Percentiles rank a stretch among this genome's conserved stretches.
Conservation (phyloP, 2,888 invertebrate species). For the Lepidonotus clava region DNA sequence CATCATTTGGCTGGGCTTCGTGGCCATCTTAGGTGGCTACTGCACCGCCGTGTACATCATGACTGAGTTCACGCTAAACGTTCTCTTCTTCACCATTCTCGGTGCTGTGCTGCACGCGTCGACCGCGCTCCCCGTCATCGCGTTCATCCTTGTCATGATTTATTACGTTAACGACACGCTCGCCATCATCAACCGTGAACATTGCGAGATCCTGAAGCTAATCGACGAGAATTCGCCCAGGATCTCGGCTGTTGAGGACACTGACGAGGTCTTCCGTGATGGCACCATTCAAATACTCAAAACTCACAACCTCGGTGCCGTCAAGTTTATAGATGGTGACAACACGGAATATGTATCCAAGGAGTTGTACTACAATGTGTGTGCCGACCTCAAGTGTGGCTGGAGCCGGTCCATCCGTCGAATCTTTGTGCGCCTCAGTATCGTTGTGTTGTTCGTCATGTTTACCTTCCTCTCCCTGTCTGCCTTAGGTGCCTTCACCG, state of each 20-base stretch:
- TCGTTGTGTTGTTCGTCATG: slow-evolving; percentile 59
- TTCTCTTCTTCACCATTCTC: slow-evolving; percentile 63
- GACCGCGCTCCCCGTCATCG: slow-evolving; percentile 65
- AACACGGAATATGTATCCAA: slow-evolving; percentile 68
- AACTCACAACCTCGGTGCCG: slow-evolving; percentile 67
- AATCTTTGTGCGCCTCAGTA: slow-evolving; percentile 57
- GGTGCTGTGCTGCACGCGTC: slow-evolving; percentile 61
- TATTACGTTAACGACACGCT: slow-evolving; percentile 65
- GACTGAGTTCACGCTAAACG: slow-evolving; percentile 62
- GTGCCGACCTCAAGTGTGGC: slow-evolving; percentile 64
- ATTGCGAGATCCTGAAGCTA: slow-evolving; percentile 63
- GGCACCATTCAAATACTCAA: slow-evolving; percentile 64
- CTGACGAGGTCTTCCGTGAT: slow-evolving; percentile 62
- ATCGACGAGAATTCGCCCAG: slow-evolving; percentile 68
- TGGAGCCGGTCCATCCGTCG: slow-evolving; percentile 63
- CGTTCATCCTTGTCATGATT: slow-evolving; percentile 56
- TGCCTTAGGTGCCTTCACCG: slow-evolving; percentile 59
- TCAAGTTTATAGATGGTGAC: slow-evolving; percentile 69
- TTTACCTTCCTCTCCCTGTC: slow-evolving; percentile 62
- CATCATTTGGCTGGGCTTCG: slow-evolving; percentile 64
- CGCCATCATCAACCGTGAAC: slow-evolving; percentile 61
- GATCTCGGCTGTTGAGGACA: slow-evolving; percentile 65
- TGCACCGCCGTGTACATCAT: slow-evolving; percentile 64
- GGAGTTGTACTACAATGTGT: slow-evolving; percentile 68
- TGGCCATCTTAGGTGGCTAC: slow-evolving; percentile 64